These are phyloP conservation scores for Sturnus vulgaris DNA, from an alignment of 2,113 vertebrate species.

Conservation along the genomic window DNA sequence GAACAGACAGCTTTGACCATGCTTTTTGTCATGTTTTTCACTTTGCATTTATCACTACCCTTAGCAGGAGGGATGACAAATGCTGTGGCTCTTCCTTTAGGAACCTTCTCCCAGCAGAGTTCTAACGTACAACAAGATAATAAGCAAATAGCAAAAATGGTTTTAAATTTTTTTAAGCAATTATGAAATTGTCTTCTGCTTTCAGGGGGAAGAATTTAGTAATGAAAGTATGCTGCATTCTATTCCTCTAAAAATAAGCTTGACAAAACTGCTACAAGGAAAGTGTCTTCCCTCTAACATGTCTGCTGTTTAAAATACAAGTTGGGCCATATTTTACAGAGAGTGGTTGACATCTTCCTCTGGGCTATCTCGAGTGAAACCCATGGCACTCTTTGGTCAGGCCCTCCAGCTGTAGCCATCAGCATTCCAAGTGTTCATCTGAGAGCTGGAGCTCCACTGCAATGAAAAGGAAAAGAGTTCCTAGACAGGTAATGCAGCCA, in stretches of 20 bases:
- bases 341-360: background rate
- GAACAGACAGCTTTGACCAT: background rate
- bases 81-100: background rate
- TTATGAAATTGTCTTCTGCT: background rate
- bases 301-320: background rate
- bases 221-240: background rate
- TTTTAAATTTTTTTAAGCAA: background rate
- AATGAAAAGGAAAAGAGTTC: background rate
- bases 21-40: background rate
- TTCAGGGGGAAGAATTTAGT: background rate
- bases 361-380: background rate
- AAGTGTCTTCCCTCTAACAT: background rate
- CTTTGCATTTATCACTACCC: background rate
- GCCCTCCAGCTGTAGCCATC: background rate
- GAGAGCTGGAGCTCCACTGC: background rate
- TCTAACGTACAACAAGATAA: background rate
- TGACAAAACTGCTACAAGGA: background rate
- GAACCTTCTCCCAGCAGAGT: background rate
- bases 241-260: background rate
- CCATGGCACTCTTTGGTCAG: background rate
- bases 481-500: background rate
- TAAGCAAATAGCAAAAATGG: background rate
- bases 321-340: background rate
- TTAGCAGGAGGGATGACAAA: background rate
- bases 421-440: background rate